phyloP scores from a whole-genome alignment of 92 coral and sea anemone genomes.

The Epizoanthus scotinus region DNA sequence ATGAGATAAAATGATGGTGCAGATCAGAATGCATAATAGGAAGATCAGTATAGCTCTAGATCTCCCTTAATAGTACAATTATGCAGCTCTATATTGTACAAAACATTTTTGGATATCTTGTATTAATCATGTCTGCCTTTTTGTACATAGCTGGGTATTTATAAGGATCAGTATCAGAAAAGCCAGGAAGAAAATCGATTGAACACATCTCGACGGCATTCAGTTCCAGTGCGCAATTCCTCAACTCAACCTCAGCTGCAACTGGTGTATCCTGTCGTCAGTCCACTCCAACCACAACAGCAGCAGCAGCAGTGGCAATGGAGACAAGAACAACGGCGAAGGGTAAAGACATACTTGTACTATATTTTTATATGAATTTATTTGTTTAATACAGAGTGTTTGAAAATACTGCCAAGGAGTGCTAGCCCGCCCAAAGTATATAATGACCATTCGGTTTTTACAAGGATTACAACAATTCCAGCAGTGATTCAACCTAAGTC shows the following conservation, averaged over 20 bases:
- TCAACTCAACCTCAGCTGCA: slow-evolving; percentile 76
- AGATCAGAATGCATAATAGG: no score
- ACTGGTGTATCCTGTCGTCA: slow-evolving; percentile 69
- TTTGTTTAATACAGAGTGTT: no score
- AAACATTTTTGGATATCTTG: neutral
- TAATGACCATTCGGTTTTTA: no score
- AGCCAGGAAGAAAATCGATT: slow-evolving; percentile 51
- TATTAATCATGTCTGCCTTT: neutral
- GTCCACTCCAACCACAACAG: slow-evolving; percentile 45
- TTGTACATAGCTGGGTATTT: slow-evolving; percentile 68
- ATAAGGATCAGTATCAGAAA: slow-evolving; percentile 65
- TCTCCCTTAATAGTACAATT: no score
- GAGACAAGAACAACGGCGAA: slow-evolving; percentile 85
- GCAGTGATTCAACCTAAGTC: no score
- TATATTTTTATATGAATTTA: neutral
- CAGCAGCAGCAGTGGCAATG: slow-evolving; percentile 64
- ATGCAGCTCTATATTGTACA: no score
- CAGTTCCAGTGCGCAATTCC: slow-evolving; percentile 44
- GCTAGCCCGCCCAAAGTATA: no score
- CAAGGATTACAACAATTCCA: no score
- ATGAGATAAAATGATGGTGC: no score
- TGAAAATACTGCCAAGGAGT: no score
- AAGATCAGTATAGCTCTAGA: no score
- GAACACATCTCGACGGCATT: slow-evolving; percentile 49
- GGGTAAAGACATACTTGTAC: slow-evolving; percentile 53